Base-by-base conservation (phyloP, 2,113 vertebrate species). In the Suncus etruscus region DNA sequence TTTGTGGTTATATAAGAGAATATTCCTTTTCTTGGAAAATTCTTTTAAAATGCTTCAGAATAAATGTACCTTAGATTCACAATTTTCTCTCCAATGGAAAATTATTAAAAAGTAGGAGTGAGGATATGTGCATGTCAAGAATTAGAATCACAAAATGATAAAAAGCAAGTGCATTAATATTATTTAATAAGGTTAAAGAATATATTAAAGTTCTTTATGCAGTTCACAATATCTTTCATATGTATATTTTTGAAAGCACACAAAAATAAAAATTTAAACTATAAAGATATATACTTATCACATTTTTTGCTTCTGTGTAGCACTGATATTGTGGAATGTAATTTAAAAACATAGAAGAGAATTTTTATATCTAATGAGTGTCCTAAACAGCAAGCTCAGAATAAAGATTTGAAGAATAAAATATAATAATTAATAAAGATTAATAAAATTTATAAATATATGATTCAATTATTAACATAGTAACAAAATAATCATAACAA, bases 241-340 rank as follows among this genome's bases (percentile, higher is more conserved):
- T 58, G 15, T 15, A 54, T 54, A 47, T 47, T 91, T 76, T 25
- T 87, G 25, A 50, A 25, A 63, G 66, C 31, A 68, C 16, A 50
- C 69, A 54, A 89, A 92, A 90, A 8, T 76, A 25, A 70, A 78
- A 82, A 18, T 6, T 89, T 81, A 63, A 63, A 54, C 25, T 20
- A 54, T 66, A 50, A 91, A 61, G 2, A 8, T 61, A 39, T 82
- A 14, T 3, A n/a, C 12, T 66, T 47, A 14, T 72, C 47, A 27
- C 27, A 81, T 10, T 54, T 54, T 12, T 54, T 54, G 15, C 10
- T 15, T 54, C 51, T 12, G 11, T 54, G 51, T 54, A 54, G 15
- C 81, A 85, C 12, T 15, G 6, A 1, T 81, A 15, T 31, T 39
- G 7, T 76, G 1, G 6, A 12, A 80, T 29, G 18, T 70, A 72